Percentiles rank a stretch among this genome's conserved stretches.
Evolutionary conservation across 2,797 vertebrate species (phyloP).

Genomic region (Sebastes minor): DNA sequence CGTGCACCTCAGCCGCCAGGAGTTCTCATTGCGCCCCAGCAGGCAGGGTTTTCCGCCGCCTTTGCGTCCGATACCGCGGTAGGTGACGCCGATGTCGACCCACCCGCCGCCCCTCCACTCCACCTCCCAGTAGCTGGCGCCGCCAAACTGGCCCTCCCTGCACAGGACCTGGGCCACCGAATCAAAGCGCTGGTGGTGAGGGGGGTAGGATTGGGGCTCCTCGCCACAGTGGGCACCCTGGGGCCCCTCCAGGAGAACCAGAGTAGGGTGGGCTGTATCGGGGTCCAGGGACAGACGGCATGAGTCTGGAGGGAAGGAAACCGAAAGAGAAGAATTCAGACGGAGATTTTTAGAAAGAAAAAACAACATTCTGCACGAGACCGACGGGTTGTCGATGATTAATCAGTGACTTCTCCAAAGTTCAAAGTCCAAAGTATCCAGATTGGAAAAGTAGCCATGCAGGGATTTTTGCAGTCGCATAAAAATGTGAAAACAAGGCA

Average conservation of each 20-base stretch:
- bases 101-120: conserved; percentile 76
- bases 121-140: conserved; percentile 80
- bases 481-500: not conserved
- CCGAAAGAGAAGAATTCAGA: not conserved
- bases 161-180: conserved; percentile 76
- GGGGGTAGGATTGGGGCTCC: conserved; percentile 72
- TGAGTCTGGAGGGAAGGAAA: conserved; percentile 41
- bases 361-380: not conserved
- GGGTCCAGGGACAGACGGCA: conserved; percentile 67
- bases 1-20: conserved; percentile 79
- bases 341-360: not conserved
- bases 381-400: not conserved
- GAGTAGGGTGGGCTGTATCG: conserved; percentile 71
- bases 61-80: conserved; percentile 74
- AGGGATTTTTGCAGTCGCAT: not conserved
- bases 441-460: not conserved
- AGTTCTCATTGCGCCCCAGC: conserved; percentile 79
- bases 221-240: conserved; percentile 73
- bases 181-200: conserved; percentile 72
- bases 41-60: conserved; percentile 78
- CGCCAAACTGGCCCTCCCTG: conserved; percentile 69
- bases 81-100: conserved; percentile 77
- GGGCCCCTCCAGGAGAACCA: conserved; percentile 69
- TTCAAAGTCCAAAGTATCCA: not conserved
- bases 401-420: not conserved